Percentiles rank a stretch among this genome's conserved stretches.
These are phyloP conservation scores for Catocala sponsa DNA, from an alignment of 2,888 invertebrate species.

Conservation along the genomic window DNA sequence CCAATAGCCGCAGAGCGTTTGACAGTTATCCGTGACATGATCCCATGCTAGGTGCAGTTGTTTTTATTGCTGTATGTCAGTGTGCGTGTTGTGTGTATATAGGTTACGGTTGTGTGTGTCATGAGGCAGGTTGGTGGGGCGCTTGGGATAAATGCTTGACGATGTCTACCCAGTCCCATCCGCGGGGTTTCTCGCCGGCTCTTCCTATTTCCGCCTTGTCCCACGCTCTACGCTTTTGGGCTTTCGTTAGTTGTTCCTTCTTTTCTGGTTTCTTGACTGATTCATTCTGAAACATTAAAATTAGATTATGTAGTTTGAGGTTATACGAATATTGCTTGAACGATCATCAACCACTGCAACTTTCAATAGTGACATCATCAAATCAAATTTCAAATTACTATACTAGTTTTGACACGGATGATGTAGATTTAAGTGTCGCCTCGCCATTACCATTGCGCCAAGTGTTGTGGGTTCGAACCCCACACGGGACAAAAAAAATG, in stretches of 20 bases:
- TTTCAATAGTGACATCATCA: too few species aligned
- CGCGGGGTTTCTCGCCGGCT: conserved; percentile 95
- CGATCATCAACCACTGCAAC: too few species aligned
- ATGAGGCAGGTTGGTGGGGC: conserved; percentile 73
- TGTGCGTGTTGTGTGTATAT: conserved; percentile 7
- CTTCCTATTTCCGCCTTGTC: conserved; percentile 92
- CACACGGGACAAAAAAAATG: too few species aligned
- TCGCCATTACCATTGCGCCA: too few species aligned
- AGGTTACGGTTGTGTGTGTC: conserved; percentile 52
- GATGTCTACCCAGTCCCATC: conserved; percentile 98
- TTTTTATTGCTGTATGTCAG: conserved; percentile 10
- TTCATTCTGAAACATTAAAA: conserved; percentile 65
- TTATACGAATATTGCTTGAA: too few species aligned
- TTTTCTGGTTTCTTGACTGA: conserved; percentile 89
- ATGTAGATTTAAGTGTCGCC: too few species aligned
- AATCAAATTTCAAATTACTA: too few species aligned
- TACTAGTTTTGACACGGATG: too few species aligned
- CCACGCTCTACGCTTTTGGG: conserved; percentile 96
- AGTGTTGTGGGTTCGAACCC: too few species aligned
- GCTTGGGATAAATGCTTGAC: conserved; percentile 97
- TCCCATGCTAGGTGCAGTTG: not conserved
- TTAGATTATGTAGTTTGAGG: too few species aligned
- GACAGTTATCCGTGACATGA: not conserved
- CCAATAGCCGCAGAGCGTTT: too few species aligned
- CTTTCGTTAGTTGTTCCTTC: conserved; percentile 95